Conservation (phyloP, 2,888 invertebrate species). For the Xylota segnis region DNA sequence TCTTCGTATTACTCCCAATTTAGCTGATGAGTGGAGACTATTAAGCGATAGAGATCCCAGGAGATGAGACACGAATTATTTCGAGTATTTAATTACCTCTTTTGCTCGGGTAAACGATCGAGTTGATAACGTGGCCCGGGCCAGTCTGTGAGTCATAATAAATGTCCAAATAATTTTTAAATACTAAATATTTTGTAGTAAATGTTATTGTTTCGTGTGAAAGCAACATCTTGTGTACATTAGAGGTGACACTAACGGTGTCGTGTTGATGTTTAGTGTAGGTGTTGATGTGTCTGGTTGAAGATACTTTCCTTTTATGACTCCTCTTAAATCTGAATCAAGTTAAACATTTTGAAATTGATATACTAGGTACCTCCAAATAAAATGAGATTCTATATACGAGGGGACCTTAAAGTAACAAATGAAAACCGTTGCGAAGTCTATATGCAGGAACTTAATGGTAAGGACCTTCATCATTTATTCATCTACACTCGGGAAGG, state of each 20-base stretch:
- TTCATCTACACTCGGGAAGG: no score
- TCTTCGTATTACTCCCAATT: slow-evolving; percentile 65
- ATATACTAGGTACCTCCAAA: no score
- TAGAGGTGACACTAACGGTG: neutral
- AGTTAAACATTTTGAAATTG: neutral
- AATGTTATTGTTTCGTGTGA: slow-evolving; percentile 45
- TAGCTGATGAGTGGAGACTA: slow-evolving; percentile 62
- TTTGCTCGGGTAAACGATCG: slow-evolving; percentile 64
- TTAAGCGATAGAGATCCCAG: slow-evolving; percentile 57
- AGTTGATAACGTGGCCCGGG: slow-evolving; percentile 31
- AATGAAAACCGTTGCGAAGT: no score
- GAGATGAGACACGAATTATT: slow-evolving; percentile 39
- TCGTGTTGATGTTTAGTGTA: neutral
- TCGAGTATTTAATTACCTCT: slow-evolving; percentile 69
- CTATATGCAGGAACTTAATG: no score
- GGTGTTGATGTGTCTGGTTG: neutral
- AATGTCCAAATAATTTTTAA: slow-evolving; percentile 40
- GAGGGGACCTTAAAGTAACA: no score
- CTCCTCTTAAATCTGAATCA: neutral
- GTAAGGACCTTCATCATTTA: no score
- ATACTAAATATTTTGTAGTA: slow-evolving; percentile 42
- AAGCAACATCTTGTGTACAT: slow-evolving; percentile 22
- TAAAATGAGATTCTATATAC: no score
- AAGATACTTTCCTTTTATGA: neutral
- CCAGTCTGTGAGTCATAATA: slow-evolving; percentile 23